Evolutionary conservation across 2,113 vertebrate species (phyloP).

Genomic region (Conger conger): DNA sequence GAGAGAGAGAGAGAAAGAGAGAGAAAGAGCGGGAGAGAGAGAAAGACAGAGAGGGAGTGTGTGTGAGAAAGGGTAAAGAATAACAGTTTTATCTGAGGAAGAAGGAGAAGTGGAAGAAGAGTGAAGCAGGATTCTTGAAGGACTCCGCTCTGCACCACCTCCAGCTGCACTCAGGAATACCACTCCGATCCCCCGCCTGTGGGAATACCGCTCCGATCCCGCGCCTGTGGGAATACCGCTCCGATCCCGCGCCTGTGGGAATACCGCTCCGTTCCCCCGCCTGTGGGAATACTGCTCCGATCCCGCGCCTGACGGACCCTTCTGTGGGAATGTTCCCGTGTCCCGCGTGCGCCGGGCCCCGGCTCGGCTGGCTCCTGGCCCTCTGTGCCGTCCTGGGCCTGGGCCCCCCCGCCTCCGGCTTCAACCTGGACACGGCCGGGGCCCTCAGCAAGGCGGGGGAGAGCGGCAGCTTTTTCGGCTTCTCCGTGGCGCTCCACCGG

Average conservation of each 20-base stretch:
- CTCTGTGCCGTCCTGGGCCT: constrained; percentile 42
- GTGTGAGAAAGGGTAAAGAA: constrained; percentile 16
- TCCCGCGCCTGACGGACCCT: constrained; percentile 44
- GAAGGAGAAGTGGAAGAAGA: neutral
- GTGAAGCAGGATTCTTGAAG: neutral
- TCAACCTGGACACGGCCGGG: constrained; percentile 85
- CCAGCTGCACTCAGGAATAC: constrained; percentile 33
- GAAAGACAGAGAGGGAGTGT: constrained; percentile 41
- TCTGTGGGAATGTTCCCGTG: constrained; percentile 54
- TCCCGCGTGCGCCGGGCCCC: constrained; percentile 41
- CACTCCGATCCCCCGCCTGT: no score
- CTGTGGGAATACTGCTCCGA: no score
- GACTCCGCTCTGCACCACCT: no score
- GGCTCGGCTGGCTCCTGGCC: constrained; percentile 44
- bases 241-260: no score
- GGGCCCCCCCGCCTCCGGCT: constrained; percentile 55
- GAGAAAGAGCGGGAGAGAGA: constrained; percentile 37
- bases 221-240: no score
- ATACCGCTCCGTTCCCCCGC: no score
- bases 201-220: no score
- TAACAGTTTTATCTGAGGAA: neutral
- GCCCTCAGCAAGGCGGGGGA: constrained; percentile 82
- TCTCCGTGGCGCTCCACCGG: constrained; percentile 85
- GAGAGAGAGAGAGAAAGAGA: constrained; percentile 33
- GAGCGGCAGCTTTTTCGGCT: constrained; percentile 82